phyloP scores from a whole-genome alignment of 2,797 vertebrate genomes.

The Phylloscopus collybita region DNA sequence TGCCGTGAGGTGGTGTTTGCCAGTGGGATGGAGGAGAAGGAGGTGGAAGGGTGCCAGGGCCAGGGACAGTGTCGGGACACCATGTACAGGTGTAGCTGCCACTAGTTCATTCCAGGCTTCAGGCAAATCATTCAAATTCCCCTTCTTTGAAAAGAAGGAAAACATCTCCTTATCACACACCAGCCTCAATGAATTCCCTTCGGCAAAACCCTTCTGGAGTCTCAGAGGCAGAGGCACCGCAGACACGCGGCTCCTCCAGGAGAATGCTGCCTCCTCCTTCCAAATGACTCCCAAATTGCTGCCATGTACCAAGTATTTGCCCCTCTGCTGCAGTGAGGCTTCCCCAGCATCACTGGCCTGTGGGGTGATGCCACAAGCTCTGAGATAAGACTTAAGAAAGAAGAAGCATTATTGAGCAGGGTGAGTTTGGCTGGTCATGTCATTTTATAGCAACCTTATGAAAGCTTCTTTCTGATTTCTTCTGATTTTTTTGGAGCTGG shows the following conservation, averaged over 20 bases:
- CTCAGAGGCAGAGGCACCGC: neutral
- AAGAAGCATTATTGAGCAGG: neutral
- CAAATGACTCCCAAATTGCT: neutral
- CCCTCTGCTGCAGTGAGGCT: neutral
- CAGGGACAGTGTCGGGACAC: neutral
- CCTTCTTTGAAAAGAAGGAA: neutral
- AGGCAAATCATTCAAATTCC: constrained; percentile 22
- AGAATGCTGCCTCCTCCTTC: neutral
- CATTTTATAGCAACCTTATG: neutral
- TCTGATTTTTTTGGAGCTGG: neutral
- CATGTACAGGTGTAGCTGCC: neutral
- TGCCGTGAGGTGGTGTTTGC: neutral
- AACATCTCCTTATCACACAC: neutral
- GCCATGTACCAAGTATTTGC: fast-evolving
- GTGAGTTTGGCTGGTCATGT: fast-evolving
- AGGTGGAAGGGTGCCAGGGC: neutral
- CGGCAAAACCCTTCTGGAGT: neutral
- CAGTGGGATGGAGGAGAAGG: neutral
- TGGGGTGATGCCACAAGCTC: neutral
- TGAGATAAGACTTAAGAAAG: neutral
- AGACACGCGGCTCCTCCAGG: neutral
- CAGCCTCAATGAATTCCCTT: neutral
- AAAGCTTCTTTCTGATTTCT: neutral
- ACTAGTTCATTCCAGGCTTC: constrained; percentile 8
- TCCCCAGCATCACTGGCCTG: fast-evolving